These are phyloP conservation scores for Megastigmus dorsalis DNA, from an alignment of 2,888 invertebrate genomes.

Conservation along the genomic window DNA sequence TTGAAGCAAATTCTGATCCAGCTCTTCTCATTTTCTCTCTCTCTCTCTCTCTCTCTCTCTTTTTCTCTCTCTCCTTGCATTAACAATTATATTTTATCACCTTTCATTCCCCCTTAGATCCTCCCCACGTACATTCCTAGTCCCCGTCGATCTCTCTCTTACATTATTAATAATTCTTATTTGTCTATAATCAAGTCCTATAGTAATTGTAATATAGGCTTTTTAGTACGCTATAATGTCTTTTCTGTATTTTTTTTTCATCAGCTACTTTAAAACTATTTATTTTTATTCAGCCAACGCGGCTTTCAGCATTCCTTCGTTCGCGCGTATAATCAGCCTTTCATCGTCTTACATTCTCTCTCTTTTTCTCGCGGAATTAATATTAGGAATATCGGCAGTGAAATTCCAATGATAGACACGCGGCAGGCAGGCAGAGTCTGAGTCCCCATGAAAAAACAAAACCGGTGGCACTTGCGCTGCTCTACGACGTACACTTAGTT, in stretches of 20 bases:
- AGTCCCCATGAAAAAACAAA: constrained; percentile 49
- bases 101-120: constrained; percentile 9
- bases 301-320: constrained; percentile 27
- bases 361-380: constrained; percentile 52
- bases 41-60: constrained; percentile 13
- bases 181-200: constrained; percentile 62
- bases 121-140: constrained; percentile 9
- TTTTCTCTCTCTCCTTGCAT: constrained; percentile 47
- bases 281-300: constrained; percentile 14
- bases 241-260: constrained; percentile 33
- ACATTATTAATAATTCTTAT: constrained; percentile 58
- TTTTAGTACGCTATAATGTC: constrained; percentile 65
- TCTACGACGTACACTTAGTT: constrained; percentile 46
- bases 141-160: constrained; percentile 55
- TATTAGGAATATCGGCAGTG: constrained; percentile 74
- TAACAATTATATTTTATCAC: constrained; percentile 57
- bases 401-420: constrained; percentile 74
- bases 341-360: constrained; percentile 48
- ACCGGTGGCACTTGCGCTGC: constrained; percentile 57
- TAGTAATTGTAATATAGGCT: constrained; percentile 69
- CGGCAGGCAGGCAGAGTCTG: constrained; percentile 68
- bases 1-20: constrained; percentile 46
- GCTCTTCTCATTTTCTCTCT: constrained; percentile 14
- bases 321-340: constrained; percentile 50
- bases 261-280: constrained; percentile 46